These are phyloP conservation scores for Smittia aterrima DNA, from an alignment of 2,888 invertebrate species.

Conservation along the genomic window DNA sequence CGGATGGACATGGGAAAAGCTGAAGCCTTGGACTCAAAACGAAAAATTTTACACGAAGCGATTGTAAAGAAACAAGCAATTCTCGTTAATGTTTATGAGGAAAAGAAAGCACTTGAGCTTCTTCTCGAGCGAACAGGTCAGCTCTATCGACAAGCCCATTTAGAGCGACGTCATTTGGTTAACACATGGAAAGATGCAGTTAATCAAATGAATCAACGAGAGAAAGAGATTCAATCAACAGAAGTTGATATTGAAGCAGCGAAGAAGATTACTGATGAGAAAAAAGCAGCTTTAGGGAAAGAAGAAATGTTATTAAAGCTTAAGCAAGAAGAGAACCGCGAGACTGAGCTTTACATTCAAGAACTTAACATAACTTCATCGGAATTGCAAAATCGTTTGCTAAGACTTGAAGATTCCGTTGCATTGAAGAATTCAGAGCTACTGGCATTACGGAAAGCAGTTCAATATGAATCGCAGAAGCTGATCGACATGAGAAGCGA, in stretches of 20 bases:
- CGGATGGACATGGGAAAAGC: conserved; percentile 68
- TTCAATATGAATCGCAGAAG: conserved; percentile 49
- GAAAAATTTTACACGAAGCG: conserved; percentile 57
- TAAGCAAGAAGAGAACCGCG: conserved; percentile 57
- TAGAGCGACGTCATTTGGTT: conserved; percentile 66
- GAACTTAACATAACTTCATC: conserved; percentile 53
- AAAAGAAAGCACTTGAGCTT: conserved; percentile 59
- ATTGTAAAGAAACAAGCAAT: conserved; percentile 54
- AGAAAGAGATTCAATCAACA: conserved; percentile 62
- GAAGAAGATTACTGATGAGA: conserved; percentile 48
- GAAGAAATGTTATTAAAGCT: conserved; percentile 56
- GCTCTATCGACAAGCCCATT: conserved; percentile 59
- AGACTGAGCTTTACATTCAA: conserved; percentile 53
- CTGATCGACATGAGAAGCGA: conserved; percentile 49
- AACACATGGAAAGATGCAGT: conserved; percentile 71
- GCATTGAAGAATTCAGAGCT: conserved; percentile 53
- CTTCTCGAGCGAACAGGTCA: conserved; percentile 56
- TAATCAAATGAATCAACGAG: conserved; percentile 68
- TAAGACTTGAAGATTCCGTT: conserved; percentile 49
- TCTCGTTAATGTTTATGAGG: conserved; percentile 54
- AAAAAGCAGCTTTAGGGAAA: conserved; percentile 53
- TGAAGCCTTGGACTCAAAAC: conserved; percentile 60
- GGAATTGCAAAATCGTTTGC: conserved; percentile 50
- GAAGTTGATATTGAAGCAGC: conserved; percentile 51
- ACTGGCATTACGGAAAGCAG: conserved; percentile 48